Conservation (phyloP, 2,888 invertebrate genomes). For the Epirrita christyi region DNA sequence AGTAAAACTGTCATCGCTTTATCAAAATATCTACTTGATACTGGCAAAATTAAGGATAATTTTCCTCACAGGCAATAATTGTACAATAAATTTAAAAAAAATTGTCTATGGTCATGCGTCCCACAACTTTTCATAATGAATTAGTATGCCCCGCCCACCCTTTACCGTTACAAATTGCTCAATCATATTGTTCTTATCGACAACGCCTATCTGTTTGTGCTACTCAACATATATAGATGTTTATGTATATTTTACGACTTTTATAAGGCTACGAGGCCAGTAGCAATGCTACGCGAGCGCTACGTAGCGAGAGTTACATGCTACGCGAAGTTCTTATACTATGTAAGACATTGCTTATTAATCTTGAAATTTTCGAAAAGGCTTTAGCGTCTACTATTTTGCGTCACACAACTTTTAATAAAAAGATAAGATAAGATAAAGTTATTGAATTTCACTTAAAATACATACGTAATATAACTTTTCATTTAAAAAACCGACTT, state of each 20-base stretch:
- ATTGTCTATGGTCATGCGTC: neutral
- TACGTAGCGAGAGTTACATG: neutral
- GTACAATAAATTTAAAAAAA: no score
- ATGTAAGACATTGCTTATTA: neutral
- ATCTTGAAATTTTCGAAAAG: neutral
- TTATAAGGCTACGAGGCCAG: conserved; percentile 12
- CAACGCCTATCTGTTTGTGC: conserved; percentile 19
- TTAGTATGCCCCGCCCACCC: conserved; percentile 21
- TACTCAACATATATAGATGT: conserved; percentile 20
- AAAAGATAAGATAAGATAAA: no score
- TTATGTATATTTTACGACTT: conserved; percentile 28
- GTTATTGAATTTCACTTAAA: no score
- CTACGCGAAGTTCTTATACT: neutral
- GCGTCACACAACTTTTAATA: neutral
- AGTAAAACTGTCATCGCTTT: no score
- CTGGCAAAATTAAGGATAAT: no score
- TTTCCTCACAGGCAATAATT: no score
- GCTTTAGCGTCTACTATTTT: no score
- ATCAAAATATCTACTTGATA: no score
- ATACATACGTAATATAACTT: no score
- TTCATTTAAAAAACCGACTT: no score
- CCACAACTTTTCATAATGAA: conserved; percentile 13
- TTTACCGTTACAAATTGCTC: conserved; percentile 18
- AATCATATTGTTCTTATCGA: conserved; percentile 25
- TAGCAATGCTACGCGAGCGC: conserved; percentile 6